Percentiles rank a stretch among this genome's conserved stretches.
These are phyloP conservation scores for Apis laboriosa DNA, from an alignment of 1,140 invertebrate genomes.

Conservation along the genomic window DNA sequence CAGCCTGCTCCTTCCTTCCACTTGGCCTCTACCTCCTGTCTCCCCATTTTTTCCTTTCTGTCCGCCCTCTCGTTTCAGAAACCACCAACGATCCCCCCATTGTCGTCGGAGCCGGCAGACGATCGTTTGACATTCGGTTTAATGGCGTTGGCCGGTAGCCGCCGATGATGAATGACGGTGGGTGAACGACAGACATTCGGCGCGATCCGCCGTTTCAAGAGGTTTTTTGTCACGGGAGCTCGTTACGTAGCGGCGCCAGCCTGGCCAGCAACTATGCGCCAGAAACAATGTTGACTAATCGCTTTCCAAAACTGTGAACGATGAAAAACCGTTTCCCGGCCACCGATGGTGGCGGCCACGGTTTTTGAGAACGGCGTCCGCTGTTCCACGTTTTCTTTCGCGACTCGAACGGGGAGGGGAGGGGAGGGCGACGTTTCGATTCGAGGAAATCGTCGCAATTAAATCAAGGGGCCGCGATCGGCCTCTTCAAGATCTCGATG, in stretches of 20 bases:
- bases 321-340: constrained; percentile 50
- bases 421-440: not conserved
- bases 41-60: not conserved
- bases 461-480: not conserved
- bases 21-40: not conserved
- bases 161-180: constrained; percentile 74
- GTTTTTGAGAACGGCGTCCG: constrained; percentile 55
- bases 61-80: not conserved
- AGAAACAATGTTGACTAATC: constrained; percentile 69
- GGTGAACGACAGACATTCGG: constrained; percentile 60
- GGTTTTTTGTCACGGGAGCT: constrained; percentile 71
- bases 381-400: constrained; percentile 9
- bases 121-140: constrained; percentile 46
- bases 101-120: constrained; percentile 39
- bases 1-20: constrained; percentile 6
- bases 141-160: constrained; percentile 49
- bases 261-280: constrained; percentile 65
- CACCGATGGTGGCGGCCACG: constrained; percentile 31
- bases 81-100: constrained; percentile 18
- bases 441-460: not conserved
- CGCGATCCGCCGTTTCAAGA: constrained; percentile 60
- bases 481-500: not conserved
- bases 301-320: constrained; percentile 64
- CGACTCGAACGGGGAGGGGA: not conserved
- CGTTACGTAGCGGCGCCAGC: constrained; percentile 72